Evolutionary conservation across 2,113 vertebrate species (phyloP).

Genomic region (Oncorhynchus kisutch): DNA sequence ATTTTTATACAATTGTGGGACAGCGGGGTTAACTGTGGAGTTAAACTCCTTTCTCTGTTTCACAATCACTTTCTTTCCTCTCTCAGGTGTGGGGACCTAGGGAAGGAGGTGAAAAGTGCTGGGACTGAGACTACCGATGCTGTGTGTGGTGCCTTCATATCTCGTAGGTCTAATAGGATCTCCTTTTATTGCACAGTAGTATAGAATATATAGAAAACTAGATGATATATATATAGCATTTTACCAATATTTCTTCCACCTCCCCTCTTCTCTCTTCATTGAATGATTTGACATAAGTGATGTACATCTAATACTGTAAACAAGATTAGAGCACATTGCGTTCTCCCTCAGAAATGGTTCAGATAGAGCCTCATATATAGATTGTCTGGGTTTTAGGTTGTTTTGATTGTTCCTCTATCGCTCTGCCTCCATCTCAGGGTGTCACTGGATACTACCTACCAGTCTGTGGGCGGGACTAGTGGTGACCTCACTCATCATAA

Average conservation of each 20-base stretch:
- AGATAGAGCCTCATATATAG: no score
- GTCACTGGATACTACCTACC: constrained; percentile 62
- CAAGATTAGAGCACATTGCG: no score
- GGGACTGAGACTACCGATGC: constrained; percentile 29
- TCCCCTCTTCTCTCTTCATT: no score
- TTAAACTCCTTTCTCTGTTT: neutral
- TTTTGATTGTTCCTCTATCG: neutral
- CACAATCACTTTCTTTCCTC: neutral
- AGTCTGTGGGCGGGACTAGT: constrained; percentile 64
- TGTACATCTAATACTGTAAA: no score
- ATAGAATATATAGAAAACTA: no score
- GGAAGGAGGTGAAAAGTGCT: constrained; percentile 2
- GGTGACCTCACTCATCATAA: constrained; percentile 39
- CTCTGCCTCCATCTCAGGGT: constrained; percentile 37
- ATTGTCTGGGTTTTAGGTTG: neutral
- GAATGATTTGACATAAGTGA: no score
- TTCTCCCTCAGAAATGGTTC: no score
- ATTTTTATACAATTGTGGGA: no score
- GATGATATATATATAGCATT: no score
- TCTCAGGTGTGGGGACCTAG: constrained; percentile 57
- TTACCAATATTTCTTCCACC: no score
- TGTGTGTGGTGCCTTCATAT: constrained; percentile 42
- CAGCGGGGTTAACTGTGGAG: no score
- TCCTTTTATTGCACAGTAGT: neutral
- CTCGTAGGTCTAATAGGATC: constrained; percentile 24